Percentiles rank a stretch among this genome's conserved stretches.
These are phyloP conservation scores for Drosophila biarmipes DNA, from an alignment of 1,140 invertebrate genomes.

Conservation along the genomic window DNA sequence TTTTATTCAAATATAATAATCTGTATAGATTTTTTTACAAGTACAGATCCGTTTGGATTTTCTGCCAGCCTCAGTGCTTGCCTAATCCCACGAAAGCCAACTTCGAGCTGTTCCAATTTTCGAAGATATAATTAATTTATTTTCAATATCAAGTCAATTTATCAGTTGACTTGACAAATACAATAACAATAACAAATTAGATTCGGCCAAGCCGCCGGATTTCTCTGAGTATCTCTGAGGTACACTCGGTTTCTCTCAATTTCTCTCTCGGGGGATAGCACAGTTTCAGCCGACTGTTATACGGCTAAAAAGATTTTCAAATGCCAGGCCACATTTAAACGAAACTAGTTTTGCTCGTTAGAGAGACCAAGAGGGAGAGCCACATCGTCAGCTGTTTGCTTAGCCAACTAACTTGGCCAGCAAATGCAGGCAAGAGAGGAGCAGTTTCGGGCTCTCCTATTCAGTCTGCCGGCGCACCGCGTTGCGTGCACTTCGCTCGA, in stretches of 20 bases:
- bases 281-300: constrained; percentile 55
- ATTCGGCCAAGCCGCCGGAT: constrained; percentile 8
- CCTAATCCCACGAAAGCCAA: constrained; percentile 29
- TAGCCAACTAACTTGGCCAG: constrained; percentile 61
- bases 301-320: constrained; percentile 56
- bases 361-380: constrained; percentile 26
- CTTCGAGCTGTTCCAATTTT: constrained; percentile 54
- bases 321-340: constrained; percentile 40
- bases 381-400: constrained; percentile 63
- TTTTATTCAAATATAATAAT: constrained; percentile 21
- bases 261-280: constrained; percentile 38
- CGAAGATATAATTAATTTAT: constrained; percentile 74
- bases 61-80: constrained; percentile 15
- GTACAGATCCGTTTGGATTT: constrained; percentile 21
- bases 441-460: neutral
- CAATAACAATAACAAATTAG: constrained; percentile 74
- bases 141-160: constrained; percentile 82
- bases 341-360: constrained; percentile 73
- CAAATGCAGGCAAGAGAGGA: constrained; percentile 42
- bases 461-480: constrained; percentile 77
- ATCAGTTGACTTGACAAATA: constrained; percentile 81
- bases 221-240: neutral
- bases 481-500: constrained; percentile 68
- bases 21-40: constrained; percentile 7
- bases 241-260: constrained; percentile 9